Percentiles rank a stretch among this genome's conserved stretches.
Evolutionary conservation across 2,113 vertebrate species (phyloP).

Genomic region (Eclectus roratus): DNA sequence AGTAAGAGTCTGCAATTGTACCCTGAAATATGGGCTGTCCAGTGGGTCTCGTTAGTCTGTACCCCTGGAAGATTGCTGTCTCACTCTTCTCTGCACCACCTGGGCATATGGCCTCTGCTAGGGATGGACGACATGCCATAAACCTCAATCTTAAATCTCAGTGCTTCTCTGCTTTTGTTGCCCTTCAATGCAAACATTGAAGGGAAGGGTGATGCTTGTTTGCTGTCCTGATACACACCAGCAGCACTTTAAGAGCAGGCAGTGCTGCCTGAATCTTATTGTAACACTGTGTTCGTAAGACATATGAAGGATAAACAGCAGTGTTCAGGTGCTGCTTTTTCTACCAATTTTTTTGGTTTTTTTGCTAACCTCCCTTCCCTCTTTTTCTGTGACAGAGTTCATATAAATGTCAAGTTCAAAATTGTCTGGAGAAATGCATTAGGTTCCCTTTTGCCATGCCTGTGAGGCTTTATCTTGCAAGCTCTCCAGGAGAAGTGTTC

Average conservation of each 20-base stretch:
- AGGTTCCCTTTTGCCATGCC: not conserved
- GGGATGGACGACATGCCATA: not conserved
- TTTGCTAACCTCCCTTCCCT: not conserved
- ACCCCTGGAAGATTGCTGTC: not conserved
- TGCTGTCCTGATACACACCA: not conserved
- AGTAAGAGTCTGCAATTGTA: not conserved
- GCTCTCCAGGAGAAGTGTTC: not conserved
- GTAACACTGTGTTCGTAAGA: not conserved
- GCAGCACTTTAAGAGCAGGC: not conserved
- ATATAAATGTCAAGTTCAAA: not conserved
- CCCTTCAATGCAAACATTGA: not conserved
- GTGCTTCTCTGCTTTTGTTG: not conserved
- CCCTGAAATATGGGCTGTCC: not conserved
- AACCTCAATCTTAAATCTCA: not conserved
- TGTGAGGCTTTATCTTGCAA: not conserved
- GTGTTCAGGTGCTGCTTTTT: not conserved
- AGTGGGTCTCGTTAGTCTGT: not conserved
- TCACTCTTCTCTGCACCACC: not conserved
- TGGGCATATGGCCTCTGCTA: rapidly evolving
- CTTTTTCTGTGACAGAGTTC: not conserved
- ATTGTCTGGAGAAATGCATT: not conserved
- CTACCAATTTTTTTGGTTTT: not conserved
- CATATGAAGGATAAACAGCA: not conserved
- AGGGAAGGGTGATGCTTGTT: not conserved
- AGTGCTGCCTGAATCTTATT: not conserved